A percentile compares a stretch with the other conserved stretches of the same genome.
Conservation (phyloP, 2,797 vertebrate species). For the Leuciscus waleckii region DNA sequence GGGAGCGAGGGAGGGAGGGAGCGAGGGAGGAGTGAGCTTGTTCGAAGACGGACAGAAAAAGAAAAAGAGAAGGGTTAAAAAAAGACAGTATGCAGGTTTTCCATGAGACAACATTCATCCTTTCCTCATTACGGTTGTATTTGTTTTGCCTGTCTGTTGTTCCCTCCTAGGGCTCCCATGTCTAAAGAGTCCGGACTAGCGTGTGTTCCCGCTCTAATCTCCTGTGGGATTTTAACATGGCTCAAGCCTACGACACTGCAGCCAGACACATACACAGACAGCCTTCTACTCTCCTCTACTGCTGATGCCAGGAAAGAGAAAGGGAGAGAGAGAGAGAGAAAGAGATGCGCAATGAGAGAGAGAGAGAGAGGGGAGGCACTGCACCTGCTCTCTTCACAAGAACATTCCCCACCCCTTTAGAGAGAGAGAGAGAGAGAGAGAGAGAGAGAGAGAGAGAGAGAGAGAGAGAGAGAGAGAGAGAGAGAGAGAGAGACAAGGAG, state of each 20-base stretch:
- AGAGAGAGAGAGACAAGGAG: slow-evolving; percentile 4
- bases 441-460: slow-evolving; percentile 16
- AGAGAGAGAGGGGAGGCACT: slow-evolving; percentile 41
- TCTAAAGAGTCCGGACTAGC: slow-evolving; percentile 35
- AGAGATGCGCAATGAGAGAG: not conserved
- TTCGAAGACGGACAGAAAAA: slow-evolving; percentile 38
- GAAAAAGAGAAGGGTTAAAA: slow-evolving; percentile 24
- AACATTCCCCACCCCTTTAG: slow-evolving; percentile 46
- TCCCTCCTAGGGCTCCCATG: slow-evolving; percentile 40
- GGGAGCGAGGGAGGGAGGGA: slow-evolving; percentile 14
- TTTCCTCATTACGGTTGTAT: slow-evolving; percentile 25
- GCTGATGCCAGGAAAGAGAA: slow-evolving; percentile 41
- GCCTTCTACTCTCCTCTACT: slow-evolving; percentile 41
- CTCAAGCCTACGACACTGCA: slow-evolving; percentile 46
- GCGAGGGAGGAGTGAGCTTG: slow-evolving; percentile 50
- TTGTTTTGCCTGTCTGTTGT: slow-evolving; percentile 22
- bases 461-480: slow-evolving; percentile 18
- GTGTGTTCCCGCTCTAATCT: slow-evolving; percentile 36
- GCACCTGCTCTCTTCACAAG: slow-evolving; percentile 51
- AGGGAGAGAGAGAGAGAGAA: slow-evolving; percentile 13
- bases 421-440: slow-evolving; percentile 10
- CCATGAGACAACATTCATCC: slow-evolving; percentile 33
- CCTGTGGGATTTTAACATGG: slow-evolving; percentile 40
- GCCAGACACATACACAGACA: slow-evolving; percentile 46
- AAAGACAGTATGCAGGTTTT: slow-evolving; percentile 33